phyloP scores from a whole-genome alignment of 2,888 invertebrate genomes.

The Eupeodes latifasciatus region DNA sequence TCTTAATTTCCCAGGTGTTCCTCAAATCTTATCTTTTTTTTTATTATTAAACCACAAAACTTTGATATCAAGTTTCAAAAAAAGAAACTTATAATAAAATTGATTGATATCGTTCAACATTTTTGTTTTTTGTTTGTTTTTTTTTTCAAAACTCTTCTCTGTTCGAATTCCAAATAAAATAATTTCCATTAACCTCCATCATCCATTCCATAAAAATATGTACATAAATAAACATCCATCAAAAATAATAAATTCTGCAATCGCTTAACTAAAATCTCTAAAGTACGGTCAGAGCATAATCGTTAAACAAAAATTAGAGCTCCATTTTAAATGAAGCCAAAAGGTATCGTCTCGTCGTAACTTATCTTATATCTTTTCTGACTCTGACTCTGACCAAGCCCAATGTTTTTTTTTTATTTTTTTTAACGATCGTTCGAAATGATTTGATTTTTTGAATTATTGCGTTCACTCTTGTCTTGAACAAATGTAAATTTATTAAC shows the following conservation, averaged over 20 bases:
- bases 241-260: constrained; percentile 20
- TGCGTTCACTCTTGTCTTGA: constrained; percentile 42
- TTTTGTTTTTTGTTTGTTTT: background rate
- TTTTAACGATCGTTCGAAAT: constrained; percentile 56
- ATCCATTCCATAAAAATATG: no score
- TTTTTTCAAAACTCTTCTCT: no score
- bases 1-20: no score
- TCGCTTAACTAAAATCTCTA: constrained; percentile 35
- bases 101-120: background rate
- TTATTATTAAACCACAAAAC: no score
- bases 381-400: constrained; percentile 3
- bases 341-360: background rate
- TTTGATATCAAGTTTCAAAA: background rate
- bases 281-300: constrained; percentile 40
- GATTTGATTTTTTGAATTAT: constrained; percentile 64
- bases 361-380: background rate
- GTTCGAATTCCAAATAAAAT: background rate
- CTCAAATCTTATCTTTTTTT: no score
- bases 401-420: constrained; percentile 18
- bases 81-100: background rate
- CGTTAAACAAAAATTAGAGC: constrained; percentile 60
- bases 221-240: background rate
- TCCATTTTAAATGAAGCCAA: constrained; percentile 42
- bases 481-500: constrained; percentile 67
- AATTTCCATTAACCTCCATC: constrained; percentile 1